Evolutionary conservation across 2,797 vertebrate species (phyloP).

Genomic region (Molossus alvarezi): DNA sequence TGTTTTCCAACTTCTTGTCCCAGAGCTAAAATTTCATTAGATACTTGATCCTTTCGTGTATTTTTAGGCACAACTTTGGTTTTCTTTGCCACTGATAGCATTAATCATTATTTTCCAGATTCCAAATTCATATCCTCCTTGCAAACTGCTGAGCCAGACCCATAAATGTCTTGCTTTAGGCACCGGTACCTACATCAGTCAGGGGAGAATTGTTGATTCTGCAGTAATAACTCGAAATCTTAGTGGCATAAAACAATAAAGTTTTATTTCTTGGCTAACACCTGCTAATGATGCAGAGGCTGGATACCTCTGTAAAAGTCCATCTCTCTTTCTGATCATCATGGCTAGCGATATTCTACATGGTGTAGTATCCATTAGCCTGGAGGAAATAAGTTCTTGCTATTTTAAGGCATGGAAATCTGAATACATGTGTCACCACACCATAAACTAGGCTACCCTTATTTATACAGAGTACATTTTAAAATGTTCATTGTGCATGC

Average conservation of each 20-base stretch:
- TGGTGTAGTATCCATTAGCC: not conserved
- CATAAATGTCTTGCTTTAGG: not conserved
- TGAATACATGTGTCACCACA: not conserved
- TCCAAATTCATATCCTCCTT: not conserved
- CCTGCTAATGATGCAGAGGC: not conserved
- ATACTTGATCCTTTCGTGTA: not conserved
- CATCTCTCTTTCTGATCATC: not conserved
- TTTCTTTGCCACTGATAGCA: not conserved
- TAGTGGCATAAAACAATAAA: not conserved
- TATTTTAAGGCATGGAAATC: not conserved
- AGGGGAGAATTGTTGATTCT: not conserved
- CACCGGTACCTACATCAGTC: not conserved
- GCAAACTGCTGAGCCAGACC: not conserved
- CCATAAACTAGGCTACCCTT: not conserved
- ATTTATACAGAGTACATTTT: not conserved
- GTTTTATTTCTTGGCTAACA: not conserved
- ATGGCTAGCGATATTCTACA: not conserved
- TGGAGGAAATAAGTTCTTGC: not conserved
- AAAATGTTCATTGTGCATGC: not conserved
- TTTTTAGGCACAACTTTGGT: not conserved
- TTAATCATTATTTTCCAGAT: not conserved
- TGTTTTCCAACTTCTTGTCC: not conserved
- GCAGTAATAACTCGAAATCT: not conserved
- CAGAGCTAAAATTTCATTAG: not conserved
- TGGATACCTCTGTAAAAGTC: not conserved